Conservation (phyloP, 1,140 invertebrate species). For the Argopecten irradians region DNA sequence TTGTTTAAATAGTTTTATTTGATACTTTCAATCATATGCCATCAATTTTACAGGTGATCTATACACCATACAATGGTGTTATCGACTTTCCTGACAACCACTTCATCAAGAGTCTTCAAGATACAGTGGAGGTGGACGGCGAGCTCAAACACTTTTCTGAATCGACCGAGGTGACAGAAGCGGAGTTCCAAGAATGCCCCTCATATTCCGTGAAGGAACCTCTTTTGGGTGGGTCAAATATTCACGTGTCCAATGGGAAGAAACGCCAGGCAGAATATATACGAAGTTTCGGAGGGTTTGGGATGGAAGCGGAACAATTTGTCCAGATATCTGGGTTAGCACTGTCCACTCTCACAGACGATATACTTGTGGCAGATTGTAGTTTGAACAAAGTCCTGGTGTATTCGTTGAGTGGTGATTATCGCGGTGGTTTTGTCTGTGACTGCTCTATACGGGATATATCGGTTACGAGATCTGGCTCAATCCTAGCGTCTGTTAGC, state of each 20-base stretch:
- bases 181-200: not conserved
- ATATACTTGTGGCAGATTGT: constrained; percentile 61
- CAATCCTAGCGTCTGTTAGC: constrained; percentile 57
- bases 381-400: constrained; percentile 59
- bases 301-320: constrained; percentile 48
- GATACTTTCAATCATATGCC: too few relatives aligned
- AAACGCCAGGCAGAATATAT: constrained; percentile 40
- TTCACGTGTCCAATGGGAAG: constrained; percentile 42
- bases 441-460: constrained; percentile 64
- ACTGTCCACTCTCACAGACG: constrained; percentile 50
- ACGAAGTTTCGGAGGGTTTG: constrained; percentile 52
- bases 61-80: constrained; percentile 59
- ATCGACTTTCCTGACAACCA: constrained; percentile 62
- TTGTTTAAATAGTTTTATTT: constrained; percentile 11
- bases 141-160: constrained; percentile 11
- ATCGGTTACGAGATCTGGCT: constrained; percentile 51
- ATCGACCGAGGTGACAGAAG: not conserved
- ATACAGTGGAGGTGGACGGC: constrained; percentile 40
- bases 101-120: constrained; percentile 56
- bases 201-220: constrained; percentile 34
- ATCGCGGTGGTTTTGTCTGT: constrained; percentile 55
- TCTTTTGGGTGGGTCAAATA: constrained; percentile 38
- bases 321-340: constrained; percentile 57
- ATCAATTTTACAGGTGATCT: constrained; percentile 54
- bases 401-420: constrained; percentile 53